A percentile compares a stretch with the other conserved stretches of the same genome.
These are phyloP conservation scores for Tachysurus vachellii DNA, from an alignment of 2,113 vertebrate genomes.

Conservation along the genomic window DNA sequence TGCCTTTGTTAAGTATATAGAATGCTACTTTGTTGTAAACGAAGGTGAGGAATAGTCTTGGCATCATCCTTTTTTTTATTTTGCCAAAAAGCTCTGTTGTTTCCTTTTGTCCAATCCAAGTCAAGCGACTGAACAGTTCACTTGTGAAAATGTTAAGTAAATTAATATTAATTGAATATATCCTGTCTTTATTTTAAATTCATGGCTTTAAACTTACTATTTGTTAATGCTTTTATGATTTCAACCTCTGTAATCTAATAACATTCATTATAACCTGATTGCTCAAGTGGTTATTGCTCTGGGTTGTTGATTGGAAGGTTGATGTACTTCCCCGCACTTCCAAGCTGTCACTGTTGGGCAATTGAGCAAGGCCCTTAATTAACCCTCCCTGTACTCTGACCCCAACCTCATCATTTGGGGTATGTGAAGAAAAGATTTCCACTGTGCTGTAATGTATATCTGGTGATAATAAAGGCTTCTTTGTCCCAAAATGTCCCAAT, in stretches of 20 bases:
- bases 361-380: no score
- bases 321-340: no score
- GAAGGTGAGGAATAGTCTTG: neutral
- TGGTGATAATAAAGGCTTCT: no score
- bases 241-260: neutral
- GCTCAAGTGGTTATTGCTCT: no score
- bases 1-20: slow-evolving; percentile 34
- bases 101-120: slow-evolving; percentile 5
- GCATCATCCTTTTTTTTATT: neutral
- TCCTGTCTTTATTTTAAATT: neutral
- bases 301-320: no score
- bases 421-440: no score
- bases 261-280: neutral
- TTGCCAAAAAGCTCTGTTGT: slow-evolving; percentile 33
- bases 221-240: neutral
- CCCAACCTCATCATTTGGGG: no score
- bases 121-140: slow-evolving; percentile 49
- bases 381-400: no score
- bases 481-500: no score
- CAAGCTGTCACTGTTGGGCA: no score
- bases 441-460: no score
- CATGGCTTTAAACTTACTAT: neutral
- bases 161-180: neutral
- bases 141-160: slow-evolving; percentile 26
- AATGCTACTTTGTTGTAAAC: slow-evolving; percentile 32